Evolutionary conservation across 2,113 vertebrate species (phyloP), one percentile per base, ranked within the genome.

Genomic region (Microcebus tavaratra): DNA sequence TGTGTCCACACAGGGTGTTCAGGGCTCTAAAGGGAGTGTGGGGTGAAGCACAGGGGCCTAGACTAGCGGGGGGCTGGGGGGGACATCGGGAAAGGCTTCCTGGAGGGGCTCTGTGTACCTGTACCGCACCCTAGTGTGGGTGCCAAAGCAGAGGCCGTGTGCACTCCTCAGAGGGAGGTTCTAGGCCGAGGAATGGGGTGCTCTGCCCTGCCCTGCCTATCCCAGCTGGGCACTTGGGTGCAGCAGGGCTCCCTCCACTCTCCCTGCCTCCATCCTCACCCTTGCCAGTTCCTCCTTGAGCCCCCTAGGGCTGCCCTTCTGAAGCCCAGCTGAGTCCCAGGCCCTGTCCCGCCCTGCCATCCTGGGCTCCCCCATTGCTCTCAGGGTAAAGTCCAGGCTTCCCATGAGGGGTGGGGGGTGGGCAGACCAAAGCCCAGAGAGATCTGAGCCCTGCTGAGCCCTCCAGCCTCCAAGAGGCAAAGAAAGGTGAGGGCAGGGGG

Each of bases 401-500:
- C 86, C 81, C 14, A 9, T 1, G 13, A 45, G 39, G 36, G 18
- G 65, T 25, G 23, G 65, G 65, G 55, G 61, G 14, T 13, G 20
- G 34, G 73, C 36, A 57, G 17, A 53, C 31, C 20, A 25, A 79
- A 59, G 36, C 36, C 53, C 57, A 9, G 14, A n/a, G 1, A 20
- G 72, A 48, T 15, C 80, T 68, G 67, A 75, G 78, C 59, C 85
- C 53, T 61, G 65, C 27, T 27, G 17, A 84, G 50, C 57, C 39
- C 82, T 50, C 42, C 45, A 50, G 78, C 31, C 57, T 95, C 88
- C n/a, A 36, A 85, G 78, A 95, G 42, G 84, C 84, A 84, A 59
- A 70, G 91, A 42, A 93, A 97, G 91, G 94, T 53, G 92, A 94
- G 89, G 61, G 72, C 10, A 3, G 59, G 75, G n/a, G 2, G 0